Evolutionary conservation across 2,888 invertebrate species (phyloP).

Genomic region (Morpho deidamia): DNA sequence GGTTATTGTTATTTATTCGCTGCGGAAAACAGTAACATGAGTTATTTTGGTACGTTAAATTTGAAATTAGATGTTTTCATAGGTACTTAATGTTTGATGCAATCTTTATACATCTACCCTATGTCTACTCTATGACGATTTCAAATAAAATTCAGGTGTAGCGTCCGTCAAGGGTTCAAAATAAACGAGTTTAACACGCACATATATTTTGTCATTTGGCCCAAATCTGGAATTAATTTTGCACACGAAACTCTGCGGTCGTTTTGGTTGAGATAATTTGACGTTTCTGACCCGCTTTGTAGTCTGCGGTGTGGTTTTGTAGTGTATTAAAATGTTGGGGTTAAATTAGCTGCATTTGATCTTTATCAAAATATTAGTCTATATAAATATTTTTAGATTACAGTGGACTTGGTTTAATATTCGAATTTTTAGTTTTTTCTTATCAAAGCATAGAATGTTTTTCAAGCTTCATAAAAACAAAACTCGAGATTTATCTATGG

Average conservation of each 20-base stretch:
- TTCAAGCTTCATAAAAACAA: too few species aligned
- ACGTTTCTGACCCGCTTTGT: constrained; percentile 10
- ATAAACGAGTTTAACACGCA: constrained; percentile 31
- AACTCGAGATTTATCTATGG: too few species aligned
- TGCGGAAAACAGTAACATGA: too few species aligned
- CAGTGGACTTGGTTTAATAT: too few species aligned
- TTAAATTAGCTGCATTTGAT: not conserved
- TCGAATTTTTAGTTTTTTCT: too few species aligned
- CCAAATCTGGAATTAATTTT: constrained; percentile 45
- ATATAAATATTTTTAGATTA: too few species aligned
- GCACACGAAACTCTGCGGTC: constrained; percentile 21
- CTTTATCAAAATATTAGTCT: not conserved
- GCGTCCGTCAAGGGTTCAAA: constrained; percentile 32
- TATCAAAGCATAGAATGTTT: too few species aligned
- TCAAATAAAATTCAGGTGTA: constrained; percentile 27
- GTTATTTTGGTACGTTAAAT: too few species aligned
- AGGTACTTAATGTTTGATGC: too few species aligned
- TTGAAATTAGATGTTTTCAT: too few species aligned
- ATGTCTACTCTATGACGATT: constrained; percentile 15
- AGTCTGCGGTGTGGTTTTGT: constrained; percentile 11
- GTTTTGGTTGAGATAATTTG: constrained; percentile 18
- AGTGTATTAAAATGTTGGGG: constrained; percentile 2
- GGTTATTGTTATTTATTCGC: too few species aligned
- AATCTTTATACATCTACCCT: not conserved
- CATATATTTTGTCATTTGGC: constrained; percentile 34